Base-by-base conservation (phyloP, 1,140 invertebrate species). In the Papilio machaon region DNA sequence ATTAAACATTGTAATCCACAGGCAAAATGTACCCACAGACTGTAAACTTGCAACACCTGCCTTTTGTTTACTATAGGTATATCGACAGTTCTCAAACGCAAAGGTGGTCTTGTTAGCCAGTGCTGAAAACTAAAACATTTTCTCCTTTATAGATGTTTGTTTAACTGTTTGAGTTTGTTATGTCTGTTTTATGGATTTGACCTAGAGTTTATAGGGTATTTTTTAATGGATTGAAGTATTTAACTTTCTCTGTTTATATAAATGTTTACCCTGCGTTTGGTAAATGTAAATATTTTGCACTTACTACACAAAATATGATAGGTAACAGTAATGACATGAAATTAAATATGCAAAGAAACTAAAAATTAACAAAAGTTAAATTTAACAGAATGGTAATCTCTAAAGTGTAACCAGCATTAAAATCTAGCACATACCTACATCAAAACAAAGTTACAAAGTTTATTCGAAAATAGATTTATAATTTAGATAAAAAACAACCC, bases 41-140 rank as follows among this genome's bases (percentile, higher is more conserved):
- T 19, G n/a, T 58, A 58, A 58, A 13, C 2, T 7, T 64, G 11
- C 23, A 23, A 35, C 60, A 64, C 60, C 60, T 64, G 60, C 60
- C 60, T 30, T 43, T 64, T 64, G 60, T 64, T 30, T 64, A 30
- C 60, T 81, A 52, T 81, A 47, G 67, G 60, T 49, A 75, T 75
- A 67, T 76, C 74, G n/a, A 81, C 58, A 54, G 23, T n/a, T 70
- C 58, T 73, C 23, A 78, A 81, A 73, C 60, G 60, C 60, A 23
- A 64, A 64, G 60, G 60, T 64, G 60, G 60, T 64, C 60, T 64
- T 64, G 60, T 64, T 64, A 19, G 23, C 23, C 60, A 30, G 23
- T 30, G 23, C 23, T 64, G 11, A 64, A 64, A 64, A 11, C 19
- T 30, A 64, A 30, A 64, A 64, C 30, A 64, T 64, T 64, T 64